These are phyloP conservation scores for Antechinus stuartii DNA, from an alignment of 2,113 vertebrate species.

Conservation along the genomic window DNA sequence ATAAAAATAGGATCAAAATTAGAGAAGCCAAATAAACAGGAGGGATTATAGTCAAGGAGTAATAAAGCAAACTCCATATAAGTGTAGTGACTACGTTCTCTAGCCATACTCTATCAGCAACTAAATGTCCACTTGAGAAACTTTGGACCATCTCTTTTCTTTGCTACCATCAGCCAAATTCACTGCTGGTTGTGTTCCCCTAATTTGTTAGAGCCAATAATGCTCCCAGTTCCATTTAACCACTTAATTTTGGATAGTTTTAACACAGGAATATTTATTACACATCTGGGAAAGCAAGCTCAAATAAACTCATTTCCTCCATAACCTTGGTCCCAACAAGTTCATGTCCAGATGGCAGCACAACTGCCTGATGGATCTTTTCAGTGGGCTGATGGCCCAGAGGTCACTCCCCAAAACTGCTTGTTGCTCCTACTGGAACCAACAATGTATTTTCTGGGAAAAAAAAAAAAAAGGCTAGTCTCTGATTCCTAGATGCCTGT, in stretches of 20 bases:
- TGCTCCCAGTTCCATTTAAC: not conserved
- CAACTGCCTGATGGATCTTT: not conserved
- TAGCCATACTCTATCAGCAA: not conserved
- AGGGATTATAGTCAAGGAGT: constrained; percentile 16
- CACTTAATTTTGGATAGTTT: not conserved
- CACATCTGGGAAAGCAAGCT: not conserved
- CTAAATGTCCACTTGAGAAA: not conserved
- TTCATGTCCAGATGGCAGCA: not conserved
- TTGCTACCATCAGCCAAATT: not conserved
- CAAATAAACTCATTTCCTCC: not conserved
- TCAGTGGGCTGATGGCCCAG: not conserved
- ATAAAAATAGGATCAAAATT: not conserved
- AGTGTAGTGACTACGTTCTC: not conserved
- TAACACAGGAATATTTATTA: not conserved
- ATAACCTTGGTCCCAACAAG: not conserved
- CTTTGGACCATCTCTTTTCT: not conserved
- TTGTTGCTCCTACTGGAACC: not conserved
- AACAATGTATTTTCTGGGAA: not conserved
- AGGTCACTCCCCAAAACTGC: not conserved
- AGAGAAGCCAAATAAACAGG: not conserved
- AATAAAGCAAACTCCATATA: constrained; percentile 23
- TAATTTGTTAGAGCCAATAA: not conserved
- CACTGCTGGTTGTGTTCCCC: not conserved
- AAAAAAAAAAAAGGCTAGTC: not conserved
- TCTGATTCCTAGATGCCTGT: not conserved